A percentile compares a stretch with the other conserved stretches of the same genome.
Conservation (phyloP, 2,888 invertebrate genomes). For the Athalia cordata region DNA sequence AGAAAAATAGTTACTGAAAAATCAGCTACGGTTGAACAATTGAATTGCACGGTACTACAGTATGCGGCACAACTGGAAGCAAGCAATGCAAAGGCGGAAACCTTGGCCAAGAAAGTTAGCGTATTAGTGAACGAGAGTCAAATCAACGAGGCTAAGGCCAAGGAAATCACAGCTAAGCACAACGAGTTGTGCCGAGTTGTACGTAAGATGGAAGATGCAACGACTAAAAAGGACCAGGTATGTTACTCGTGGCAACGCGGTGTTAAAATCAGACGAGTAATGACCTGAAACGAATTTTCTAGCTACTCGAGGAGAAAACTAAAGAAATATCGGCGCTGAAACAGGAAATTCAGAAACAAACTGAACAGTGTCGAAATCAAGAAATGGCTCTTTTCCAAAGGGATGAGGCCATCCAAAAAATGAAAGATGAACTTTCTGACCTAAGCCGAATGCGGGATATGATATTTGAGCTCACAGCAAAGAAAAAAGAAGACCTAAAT, state of each 20-base stretch:
- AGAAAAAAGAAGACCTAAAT: conserved; percentile 61
- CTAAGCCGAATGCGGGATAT: conserved; percentile 68
- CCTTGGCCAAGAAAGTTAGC: conserved; percentile 54
- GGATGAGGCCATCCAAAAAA: conserved; percentile 59
- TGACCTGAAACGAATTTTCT: not conserved
- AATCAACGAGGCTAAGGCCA: conserved; percentile 49
- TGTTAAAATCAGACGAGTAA: not conserved
- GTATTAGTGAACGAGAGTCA: conserved; percentile 55
- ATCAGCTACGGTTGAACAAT: conserved; percentile 55
- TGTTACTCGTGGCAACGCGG: not conserved
- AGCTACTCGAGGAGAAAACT: conserved; percentile 62
- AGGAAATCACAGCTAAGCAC: conserved; percentile 54
- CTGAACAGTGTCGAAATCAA: conserved; percentile 58
- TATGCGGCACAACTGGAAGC: conserved; percentile 58
- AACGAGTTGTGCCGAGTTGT: conserved; percentile 55
- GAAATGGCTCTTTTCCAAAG: conserved; percentile 63
- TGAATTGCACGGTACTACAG: conserved; percentile 51
- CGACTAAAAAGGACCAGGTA: conserved; percentile 63
- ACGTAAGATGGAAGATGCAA: conserved; percentile 59
- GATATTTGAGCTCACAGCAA: conserved; percentile 68
- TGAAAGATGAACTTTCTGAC: conserved; percentile 60
- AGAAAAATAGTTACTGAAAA: conserved; percentile 66
- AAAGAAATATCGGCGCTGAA: conserved; percentile 64
- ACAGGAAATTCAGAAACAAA: conserved; percentile 63
- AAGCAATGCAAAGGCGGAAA: conserved; percentile 54